Percentiles rank a stretch among this genome's conserved stretches.
Conservation (phyloP, 2,888 invertebrate species). For the Plemyria rubiginata region DNA sequence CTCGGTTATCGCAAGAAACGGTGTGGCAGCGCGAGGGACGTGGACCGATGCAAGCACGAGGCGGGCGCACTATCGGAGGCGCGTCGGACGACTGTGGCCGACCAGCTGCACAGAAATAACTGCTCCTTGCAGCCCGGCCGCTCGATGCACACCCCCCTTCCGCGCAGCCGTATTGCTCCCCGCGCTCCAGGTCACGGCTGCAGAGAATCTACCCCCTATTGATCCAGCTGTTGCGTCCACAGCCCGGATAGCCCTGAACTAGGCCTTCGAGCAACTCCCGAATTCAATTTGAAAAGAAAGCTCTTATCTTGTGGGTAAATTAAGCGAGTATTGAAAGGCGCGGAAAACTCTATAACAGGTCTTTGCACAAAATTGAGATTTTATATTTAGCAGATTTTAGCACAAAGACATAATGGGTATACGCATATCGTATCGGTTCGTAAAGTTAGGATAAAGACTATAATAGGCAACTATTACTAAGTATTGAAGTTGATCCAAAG, state of each 20-base stretch:
- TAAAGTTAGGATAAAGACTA: not conserved
- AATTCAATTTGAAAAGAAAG: constrained; percentile 25
- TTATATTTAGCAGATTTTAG: too few relatives aligned
- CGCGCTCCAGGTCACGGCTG: constrained; percentile 76
- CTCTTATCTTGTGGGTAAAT: not conserved
- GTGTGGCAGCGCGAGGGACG: constrained; percentile 54
- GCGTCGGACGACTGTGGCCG: constrained; percentile 72
- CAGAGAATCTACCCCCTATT: constrained; percentile 69
- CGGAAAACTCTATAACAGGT: too few relatives aligned
- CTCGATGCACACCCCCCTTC: constrained; percentile 68
- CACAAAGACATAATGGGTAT: too few relatives aligned
- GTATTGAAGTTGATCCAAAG: too few relatives aligned
- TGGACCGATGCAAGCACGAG: constrained; percentile 54
- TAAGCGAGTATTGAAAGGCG: not conserved
- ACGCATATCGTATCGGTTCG: too few relatives aligned
- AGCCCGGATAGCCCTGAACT: constrained; percentile 62
- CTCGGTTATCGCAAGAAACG: constrained; percentile 22
- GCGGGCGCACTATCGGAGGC: constrained; percentile 74
- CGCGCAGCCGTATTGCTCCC: constrained; percentile 42
- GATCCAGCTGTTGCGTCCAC: constrained; percentile 78
- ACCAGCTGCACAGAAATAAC: constrained; percentile 82
- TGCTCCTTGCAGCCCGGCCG: constrained; percentile 81
- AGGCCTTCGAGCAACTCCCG: constrained; percentile 40
- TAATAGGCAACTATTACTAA: too few relatives aligned
- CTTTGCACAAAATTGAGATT: too few relatives aligned